phyloP scores from a whole-genome alignment of 2,113 vertebrate genomes.

The Panthera tigris region DNA sequence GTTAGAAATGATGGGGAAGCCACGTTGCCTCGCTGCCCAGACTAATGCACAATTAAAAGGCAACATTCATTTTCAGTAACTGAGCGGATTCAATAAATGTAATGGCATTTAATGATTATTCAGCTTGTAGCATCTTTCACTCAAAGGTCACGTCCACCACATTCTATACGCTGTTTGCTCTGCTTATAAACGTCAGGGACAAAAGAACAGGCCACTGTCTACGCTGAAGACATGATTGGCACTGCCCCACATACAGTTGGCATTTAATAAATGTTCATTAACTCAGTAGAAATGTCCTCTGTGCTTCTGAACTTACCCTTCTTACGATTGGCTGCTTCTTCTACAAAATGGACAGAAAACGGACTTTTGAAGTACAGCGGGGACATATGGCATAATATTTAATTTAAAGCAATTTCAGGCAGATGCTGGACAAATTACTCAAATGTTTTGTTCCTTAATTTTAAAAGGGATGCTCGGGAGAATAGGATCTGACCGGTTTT shows the following conservation, averaged over 20 bases:
- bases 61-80: constrained; percentile 13
- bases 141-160: not conserved
- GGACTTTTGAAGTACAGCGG: not conserved
- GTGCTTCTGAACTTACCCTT: not conserved
- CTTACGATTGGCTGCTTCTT: not conserved
- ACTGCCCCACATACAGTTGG: not conserved
- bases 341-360: not conserved
- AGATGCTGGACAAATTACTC: not conserved
- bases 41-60: not conserved
- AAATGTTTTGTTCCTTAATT: constrained; percentile 36
- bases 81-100: not conserved
- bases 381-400: not conserved
- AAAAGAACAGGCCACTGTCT: not conserved
- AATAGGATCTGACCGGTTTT: not conserved
- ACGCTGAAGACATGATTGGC: not conserved
- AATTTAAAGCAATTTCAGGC: constrained; percentile 16
- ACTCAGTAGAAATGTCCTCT: not conserved
- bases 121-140: constrained; percentile 35
- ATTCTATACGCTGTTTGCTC: not conserved
- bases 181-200: not conserved
- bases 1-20: not conserved
- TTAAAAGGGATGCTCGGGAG: not conserved
- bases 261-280: not conserved
- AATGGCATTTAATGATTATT: constrained; percentile 41
- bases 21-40: not conserved